These are phyloP conservation scores for Tinamus major DNA, from an alignment of 2,797 vertebrate species.

Conservation along the genomic window DNA sequence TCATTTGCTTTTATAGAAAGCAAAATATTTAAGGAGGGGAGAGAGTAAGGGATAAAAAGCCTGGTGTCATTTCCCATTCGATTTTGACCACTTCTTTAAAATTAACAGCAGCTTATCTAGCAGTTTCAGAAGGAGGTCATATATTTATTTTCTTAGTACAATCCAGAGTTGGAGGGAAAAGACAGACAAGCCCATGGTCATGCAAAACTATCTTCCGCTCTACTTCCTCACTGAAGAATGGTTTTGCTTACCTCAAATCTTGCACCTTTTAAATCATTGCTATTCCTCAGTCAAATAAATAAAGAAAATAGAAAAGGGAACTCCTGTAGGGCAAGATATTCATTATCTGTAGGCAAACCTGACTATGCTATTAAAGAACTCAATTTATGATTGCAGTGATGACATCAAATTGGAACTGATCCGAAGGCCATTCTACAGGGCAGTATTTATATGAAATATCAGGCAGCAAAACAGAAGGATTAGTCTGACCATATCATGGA, in stretches of 20 bases:
- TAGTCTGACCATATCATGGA: background rate
- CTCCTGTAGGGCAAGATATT: background rate
- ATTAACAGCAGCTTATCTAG: background rate
- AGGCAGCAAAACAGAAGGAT: background rate
- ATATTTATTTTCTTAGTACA: background rate
- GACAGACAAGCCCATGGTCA: background rate
- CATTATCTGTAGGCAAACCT: background rate
- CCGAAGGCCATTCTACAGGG: background rate
- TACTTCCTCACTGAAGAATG: background rate
- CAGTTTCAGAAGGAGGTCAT: background rate
- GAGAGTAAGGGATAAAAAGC: background rate
- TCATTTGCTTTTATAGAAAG: background rate
- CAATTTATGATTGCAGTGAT: background rate
- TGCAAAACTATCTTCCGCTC: background rate
- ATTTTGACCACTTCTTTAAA: background rate
- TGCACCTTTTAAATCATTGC: background rate
- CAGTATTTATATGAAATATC: background rate
- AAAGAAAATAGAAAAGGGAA: background rate
- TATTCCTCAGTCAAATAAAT: background rate
- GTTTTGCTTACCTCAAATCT: background rate
- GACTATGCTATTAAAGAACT: background rate
- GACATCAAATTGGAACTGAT: background rate
- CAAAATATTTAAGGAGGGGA: background rate
- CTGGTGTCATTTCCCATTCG: background rate
- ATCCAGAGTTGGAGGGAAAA: rapidly evolving